phyloP scores from a whole-genome alignment of 2,113 vertebrate genomes.

The Ammodytes marinus region DNA sequence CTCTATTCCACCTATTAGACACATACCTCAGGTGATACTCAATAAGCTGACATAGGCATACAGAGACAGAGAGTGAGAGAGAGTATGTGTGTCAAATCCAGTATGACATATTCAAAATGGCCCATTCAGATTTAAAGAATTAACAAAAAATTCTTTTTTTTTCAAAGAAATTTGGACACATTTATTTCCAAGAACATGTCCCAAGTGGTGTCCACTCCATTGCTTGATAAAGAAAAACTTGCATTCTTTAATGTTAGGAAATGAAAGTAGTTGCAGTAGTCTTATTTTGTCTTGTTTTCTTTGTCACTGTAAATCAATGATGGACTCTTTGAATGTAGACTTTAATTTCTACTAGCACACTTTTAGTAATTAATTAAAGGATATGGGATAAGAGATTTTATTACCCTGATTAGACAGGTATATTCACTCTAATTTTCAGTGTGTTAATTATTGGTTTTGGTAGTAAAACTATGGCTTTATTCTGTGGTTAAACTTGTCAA shows the following conservation, averaged over 20 bases:
- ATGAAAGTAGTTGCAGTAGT: background rate
- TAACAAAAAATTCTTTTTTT: too few relatives aligned
- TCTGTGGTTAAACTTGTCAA: background rate
- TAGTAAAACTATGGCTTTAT: background rate
- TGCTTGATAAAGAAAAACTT: too few relatives aligned
- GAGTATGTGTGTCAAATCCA: background rate
- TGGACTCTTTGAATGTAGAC: background rate
- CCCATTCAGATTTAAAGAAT: background rate
- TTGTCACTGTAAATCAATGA: background rate
- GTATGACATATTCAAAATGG: background rate
- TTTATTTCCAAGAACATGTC: too few relatives aligned
- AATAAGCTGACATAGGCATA: background rate
- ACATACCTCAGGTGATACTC: constrained; percentile 15
- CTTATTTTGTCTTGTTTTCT: background rate
- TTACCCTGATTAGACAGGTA: background rate
- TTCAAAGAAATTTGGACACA: background rate
- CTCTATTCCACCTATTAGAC: constrained; percentile 18
- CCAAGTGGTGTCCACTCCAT: background rate
- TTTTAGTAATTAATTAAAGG: background rate
- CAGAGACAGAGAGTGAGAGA: background rate
- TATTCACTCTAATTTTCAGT: background rate
- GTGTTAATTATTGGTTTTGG: background rate
- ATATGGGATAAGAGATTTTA: background rate
- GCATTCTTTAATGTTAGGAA: too few relatives aligned
- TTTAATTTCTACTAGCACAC: background rate